A percentile compares a stretch with the other conserved stretches of the same genome.
These are phyloP conservation scores for Corydoras sp. DNA, from an alignment of 2,113 vertebrate genomes.

Conservation along the genomic window DNA sequence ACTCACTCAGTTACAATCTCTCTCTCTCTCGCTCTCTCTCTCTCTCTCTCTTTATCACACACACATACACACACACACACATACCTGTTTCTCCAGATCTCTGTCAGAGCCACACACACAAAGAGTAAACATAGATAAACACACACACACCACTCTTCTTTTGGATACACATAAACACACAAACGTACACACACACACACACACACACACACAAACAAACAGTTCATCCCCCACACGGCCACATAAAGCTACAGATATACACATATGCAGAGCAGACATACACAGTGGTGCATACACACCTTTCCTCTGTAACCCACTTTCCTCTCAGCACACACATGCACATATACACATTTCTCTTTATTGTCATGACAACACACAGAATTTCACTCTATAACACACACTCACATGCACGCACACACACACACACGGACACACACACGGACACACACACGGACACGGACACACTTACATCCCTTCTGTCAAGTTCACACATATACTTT, in stretches of 20 bases:
- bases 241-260: conserved; percentile 29
- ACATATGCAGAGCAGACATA: conserved; percentile 35
- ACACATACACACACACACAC: conserved; percentile 25
- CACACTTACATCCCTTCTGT: conserved; percentile 24
- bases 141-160: conserved; percentile 22
- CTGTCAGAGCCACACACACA: conserved; percentile 25
- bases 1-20: no score
- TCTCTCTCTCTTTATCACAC: neutral
- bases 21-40: no score
- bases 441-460: conserved; percentile 27
- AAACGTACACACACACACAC: conserved; percentile 15
- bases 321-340: conserved; percentile 15
- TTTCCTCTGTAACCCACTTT: conserved; percentile 10
- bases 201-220: conserved; percentile 15
- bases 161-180: conserved; percentile 36
- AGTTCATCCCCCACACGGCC: conserved; percentile 11
- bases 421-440: conserved; percentile 5
- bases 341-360: conserved; percentile 21
- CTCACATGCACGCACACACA: conserved; percentile 25
- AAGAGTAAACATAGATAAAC: conserved; percentile 20
- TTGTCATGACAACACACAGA: conserved; percentile 20
- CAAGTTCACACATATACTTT: conserved; percentile 13
- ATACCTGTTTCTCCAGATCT: conserved; percentile 37
- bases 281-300: conserved; percentile 47
- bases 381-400: conserved; percentile 6